Base-by-base conservation (phyloP, 2,888 invertebrate genomes). In the Lasioglossum morio region DNA sequence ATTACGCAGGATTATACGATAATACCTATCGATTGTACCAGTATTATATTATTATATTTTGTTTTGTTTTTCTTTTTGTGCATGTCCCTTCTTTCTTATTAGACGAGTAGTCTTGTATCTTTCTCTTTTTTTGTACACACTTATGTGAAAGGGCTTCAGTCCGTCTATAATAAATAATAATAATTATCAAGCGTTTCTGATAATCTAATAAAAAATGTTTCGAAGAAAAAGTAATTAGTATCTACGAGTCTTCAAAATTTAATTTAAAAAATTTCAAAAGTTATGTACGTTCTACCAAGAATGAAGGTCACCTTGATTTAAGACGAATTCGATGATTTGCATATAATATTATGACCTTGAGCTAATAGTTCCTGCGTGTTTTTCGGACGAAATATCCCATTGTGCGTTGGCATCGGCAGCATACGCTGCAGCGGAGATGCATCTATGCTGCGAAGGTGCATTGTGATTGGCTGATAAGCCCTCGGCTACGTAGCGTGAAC, bases 391-490 rank as follows among this genome's bases (percentile, higher is more conserved):
- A 60, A n/a, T 14, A 27, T 4, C 4, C n/a, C 10, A 12, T 12
- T n/a, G 27, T 27, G 4, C 60, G 14, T 27, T 14, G 14, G 4
- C 8, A 8, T 19, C 30, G 27, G 34, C 37, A 37, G 53, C 70
- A 63, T n/a, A 66, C 66, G 73, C 78, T 27, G 12, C 70, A 30
- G 19, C 14, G 40, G 79, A 74, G 77, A 82, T 79, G 57, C 57
- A 57, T 57, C n/a, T n/a, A 76, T 84, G 76, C 66, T 60, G 72
- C 77, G 63, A n/a, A 63, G 78, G 19, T 73, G 74, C 53, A 74
- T 60, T 79, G 87, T 87, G 90, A 91, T 90, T 89, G 87, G 84
- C 69, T 79, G 80, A 88, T 73, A 83, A 88, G 87, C 88, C 87
- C 16, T 77, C 46, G 85, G 86, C 89, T 83, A 77, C 66, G 82